Evolutionary conservation across 2,888 invertebrate genomes (phyloP), one percentile per base, ranked within the genome.

Genomic region (Dolichomitus sp.): DNA sequence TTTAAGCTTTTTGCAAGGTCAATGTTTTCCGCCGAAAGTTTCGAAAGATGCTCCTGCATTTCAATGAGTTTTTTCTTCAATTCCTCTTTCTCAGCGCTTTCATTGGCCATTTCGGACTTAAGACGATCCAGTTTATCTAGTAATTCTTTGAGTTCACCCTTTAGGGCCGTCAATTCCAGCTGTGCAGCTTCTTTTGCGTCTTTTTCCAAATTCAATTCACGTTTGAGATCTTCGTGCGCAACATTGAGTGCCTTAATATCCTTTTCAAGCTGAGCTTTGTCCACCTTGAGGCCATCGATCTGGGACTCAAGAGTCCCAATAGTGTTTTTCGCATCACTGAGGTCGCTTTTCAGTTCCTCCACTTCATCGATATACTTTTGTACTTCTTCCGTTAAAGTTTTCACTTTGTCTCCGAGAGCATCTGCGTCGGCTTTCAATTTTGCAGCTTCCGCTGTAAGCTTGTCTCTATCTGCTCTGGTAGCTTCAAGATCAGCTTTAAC

Each of bases 91-190:
- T 85, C 85, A 27, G 23, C 65, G 7, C 40, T 68, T 12, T 81
- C 19, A 33, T 72, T 78, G 12, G 69, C 73, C 11, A 75, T 87
- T 33, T 85, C 85, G n/a, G 42, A 27, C n/a, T 77, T 84, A 19
- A 84, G 57, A 23, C 81, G 83, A 12, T 87, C 85, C 17, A 89
- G 66, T 68, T 80, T 85, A 0, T 6, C 42, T 12, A 88, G 72
- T 48, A 89, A 76, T 73, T 85, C 85, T 52, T 86, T 87, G n/a
- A 89, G 70, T 48, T 89, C 87, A 14, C 74, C 74, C 69, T 89
- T 89, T 33, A 90, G 37, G 7, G 88, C 84, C 17, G 30, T 59
- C 17, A 90, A 79, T 70, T 88, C 89, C 30, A 81, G 75, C 45
- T 84, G 78, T 11, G 84, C 81, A 12, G 82, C 77, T n/a, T 84